Base-by-base conservation (phyloP, 2,888 invertebrate genomes). In the Alviniconcha strummeri region DNA sequence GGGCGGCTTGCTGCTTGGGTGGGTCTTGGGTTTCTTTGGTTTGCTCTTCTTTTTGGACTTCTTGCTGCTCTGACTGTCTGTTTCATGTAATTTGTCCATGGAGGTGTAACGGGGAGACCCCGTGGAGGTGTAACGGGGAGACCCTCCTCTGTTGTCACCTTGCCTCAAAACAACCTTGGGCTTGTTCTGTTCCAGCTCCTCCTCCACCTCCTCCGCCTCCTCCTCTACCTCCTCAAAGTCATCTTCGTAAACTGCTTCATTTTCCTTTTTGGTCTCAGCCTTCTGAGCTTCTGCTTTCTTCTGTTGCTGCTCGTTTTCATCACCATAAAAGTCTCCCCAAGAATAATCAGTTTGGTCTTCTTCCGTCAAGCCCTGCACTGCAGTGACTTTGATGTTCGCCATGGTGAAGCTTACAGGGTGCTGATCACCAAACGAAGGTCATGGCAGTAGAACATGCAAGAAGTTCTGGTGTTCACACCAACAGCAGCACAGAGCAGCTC, bases 191-290 rank as follows among this genome's bases (percentile, higher is more conserved):
- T 36, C 36, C 36, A 36, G 36, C 15, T 74, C 81, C 36, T 82
- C 77, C 36, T 75, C 76, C 36, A 19, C n/a, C 7, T 6, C n/a
- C 11, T 78, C 69, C 1, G 9, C 77, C 36, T 60, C 67, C 57
- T 75, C 60, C 56, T 79, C 72, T 19, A 52, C 64, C 13, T 64
- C 80, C 11, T 76, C 69, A 80, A 69, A 69, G 7, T 77, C 69
- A 15, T 71, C 80, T 15, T 76, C 81, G n/a, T 84, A 72, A 0
- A 17, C 17, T 15, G 57, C 36, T 71, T 77, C 80, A 52, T 81
- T 72, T 77, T 81, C 81, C 15, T n/a, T 13, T 72, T 74, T 19
- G n/a, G 56, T 67, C 36, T 54, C 6, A 1, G 67, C 69, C 17
- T 36, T 81, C 52, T 71, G 36, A 5, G 17, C 15, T 19, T 69